A percentile compares a stretch with the other conserved stretches of the same genome.
These are phyloP conservation scores for Nothura maculosa DNA, from an alignment of 2,797 vertebrate genomes.

Conservation along the genomic window DNA sequence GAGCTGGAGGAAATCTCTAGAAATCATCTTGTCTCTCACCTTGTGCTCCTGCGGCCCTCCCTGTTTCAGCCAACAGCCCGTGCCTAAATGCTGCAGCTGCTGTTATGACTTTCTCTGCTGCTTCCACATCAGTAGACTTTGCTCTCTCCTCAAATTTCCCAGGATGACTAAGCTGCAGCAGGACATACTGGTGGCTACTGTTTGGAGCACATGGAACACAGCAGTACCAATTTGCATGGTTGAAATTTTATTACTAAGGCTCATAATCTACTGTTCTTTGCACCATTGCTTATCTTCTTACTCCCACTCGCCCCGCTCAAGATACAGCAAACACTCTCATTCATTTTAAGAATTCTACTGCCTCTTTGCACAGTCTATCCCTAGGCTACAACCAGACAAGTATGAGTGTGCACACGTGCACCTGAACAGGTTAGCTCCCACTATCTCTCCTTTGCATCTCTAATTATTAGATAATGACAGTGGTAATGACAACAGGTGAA, in stretches of 20 bases:
- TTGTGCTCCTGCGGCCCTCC: not conserved
- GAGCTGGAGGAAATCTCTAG: not conserved
- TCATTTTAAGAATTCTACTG: not conserved
- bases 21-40: not conserved
- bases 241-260: not conserved
- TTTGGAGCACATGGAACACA: not conserved
- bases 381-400: not conserved
- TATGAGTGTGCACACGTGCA: not conserved
- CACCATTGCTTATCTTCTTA: not conserved
- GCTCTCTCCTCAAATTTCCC: accelerated
- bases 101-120: not conserved
- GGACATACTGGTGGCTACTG: not conserved
- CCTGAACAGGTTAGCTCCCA: not conserved
- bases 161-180: not conserved
- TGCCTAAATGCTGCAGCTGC: not conserved
- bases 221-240: not conserved
- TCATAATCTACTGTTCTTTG: not conserved
- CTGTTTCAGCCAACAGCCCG: not conserved
- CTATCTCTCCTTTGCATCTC: not conserved
- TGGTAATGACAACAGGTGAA: not conserved
- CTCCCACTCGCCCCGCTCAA: too few relatives aligned
- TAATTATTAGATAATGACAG: not conserved
- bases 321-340: not conserved
- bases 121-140: not conserved
- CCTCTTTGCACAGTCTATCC: not conserved